A percentile compares a stretch with the other conserved stretches of the same genome.
Evolutionary conservation across 2,888 invertebrate species (phyloP).

Genomic region (Asteroscopus sphinx): DNA sequence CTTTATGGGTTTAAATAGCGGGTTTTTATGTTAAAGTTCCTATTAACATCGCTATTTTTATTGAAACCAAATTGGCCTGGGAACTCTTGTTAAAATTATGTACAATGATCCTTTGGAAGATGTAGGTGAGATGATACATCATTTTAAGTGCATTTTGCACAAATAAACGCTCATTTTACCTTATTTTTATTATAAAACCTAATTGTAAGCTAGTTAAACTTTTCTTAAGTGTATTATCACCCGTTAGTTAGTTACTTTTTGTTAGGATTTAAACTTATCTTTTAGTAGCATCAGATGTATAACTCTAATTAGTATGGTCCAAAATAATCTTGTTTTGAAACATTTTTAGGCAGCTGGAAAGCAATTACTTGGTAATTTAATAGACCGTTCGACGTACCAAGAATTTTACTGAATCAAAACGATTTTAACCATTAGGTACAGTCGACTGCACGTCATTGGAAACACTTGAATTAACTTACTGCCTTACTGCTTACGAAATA

Average conservation of each 20-base stretch:
- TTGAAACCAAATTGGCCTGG: constrained; percentile 43
- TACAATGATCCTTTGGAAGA: constrained; percentile 36
- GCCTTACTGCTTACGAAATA: too few species aligned
- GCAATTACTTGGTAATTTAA: neutral
- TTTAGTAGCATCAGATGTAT: neutral
- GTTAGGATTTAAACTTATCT: constrained; percentile 8
- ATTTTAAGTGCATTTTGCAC: constrained; percentile 10
- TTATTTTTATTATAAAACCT: constrained; percentile 19
- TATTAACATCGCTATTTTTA: constrained; percentile 49
- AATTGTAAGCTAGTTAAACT: constrained; percentile 24
- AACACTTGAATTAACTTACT: too few species aligned
- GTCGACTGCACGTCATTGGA: too few species aligned
- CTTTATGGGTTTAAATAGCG: constrained; percentile 59
- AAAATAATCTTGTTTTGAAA: too few species aligned
- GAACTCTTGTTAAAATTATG: constrained; percentile 35
- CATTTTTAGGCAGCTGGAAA: neutral
- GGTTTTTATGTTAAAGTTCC: constrained; percentile 47
- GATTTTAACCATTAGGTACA: too few species aligned
- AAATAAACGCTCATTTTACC: constrained; percentile 13
- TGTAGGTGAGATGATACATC: constrained; percentile 1
- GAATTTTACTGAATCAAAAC: too few species aligned
- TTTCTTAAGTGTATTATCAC: constrained; percentile 9
- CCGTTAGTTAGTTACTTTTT: constrained; percentile 39
- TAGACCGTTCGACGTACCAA: too few species aligned
- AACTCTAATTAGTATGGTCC: neutral